These are phyloP conservation scores for Argyrosomus regius DNA, from an alignment of 2,797 vertebrate species.

Conservation along the genomic window DNA sequence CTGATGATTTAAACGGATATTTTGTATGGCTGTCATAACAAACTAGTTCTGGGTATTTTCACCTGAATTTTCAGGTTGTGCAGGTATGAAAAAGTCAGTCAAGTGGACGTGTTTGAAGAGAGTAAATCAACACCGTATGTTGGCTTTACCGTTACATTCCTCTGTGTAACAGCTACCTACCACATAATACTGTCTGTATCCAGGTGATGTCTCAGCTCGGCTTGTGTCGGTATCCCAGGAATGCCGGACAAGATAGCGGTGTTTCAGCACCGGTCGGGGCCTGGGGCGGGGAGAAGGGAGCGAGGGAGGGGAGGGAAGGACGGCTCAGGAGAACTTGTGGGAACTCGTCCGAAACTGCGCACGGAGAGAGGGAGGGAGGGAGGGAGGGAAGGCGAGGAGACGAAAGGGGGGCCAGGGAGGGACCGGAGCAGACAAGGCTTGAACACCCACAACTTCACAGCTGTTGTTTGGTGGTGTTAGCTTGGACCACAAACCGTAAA, in stretches of 20 bases:
- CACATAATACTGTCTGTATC: background rate
- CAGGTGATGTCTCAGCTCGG: conserved; percentile 66
- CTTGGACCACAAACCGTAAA: conserved; percentile 38
- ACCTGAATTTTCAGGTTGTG: background rate
- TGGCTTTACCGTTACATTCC: background rate
- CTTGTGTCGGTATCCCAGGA: conserved; percentile 72
- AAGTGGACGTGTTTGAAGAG: background rate
- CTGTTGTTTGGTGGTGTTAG: conserved; percentile 43
- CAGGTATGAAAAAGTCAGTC: conserved; percentile 8
- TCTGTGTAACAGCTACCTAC: background rate
- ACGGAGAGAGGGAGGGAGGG: conserved; percentile 26
- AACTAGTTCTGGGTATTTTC: background rate
- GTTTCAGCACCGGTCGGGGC: conserved; percentile 46
- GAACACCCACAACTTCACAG: conserved; percentile 29
- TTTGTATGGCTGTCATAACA: background rate
- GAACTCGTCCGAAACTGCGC: conserved; percentile 60
- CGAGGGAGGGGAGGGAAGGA: background rate
- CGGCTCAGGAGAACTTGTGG: conserved; percentile 58
- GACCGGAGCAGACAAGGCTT: conserved; percentile 23
- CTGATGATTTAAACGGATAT: background rate
- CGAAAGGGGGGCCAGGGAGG: conserved; percentile 46
- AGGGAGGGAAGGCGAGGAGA: background rate
- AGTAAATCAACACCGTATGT: background rate
- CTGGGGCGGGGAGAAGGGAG: conserved; percentile 32
- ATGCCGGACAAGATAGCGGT: conserved; percentile 66